Evolutionary conservation across 1,140 invertebrate species (phyloP), one percentile per base, ranked within the genome.

Genomic region (Drosophila ambigua): DNA sequence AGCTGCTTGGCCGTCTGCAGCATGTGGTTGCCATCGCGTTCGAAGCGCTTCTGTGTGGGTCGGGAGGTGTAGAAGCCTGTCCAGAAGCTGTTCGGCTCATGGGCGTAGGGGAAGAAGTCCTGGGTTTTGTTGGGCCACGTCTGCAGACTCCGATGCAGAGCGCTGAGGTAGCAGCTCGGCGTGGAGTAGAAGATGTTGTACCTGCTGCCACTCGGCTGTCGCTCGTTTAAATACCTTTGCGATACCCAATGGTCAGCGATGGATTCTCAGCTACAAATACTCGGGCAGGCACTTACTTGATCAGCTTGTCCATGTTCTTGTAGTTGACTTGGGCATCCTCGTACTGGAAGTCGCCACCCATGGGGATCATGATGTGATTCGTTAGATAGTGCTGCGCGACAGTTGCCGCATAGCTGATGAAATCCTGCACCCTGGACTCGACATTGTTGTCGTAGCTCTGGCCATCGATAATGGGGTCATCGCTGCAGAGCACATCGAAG

Each of bases 1-100:
- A 95, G 81, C 77, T 94, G 94, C 79, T 94, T 94, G 53, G 93
- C 93, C 59, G 95, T 94, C 91, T 97, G 96, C 15, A 98, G 90
- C 55, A 96, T 95, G 79, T 95, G 96, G 83, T 98, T 98, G 1
- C 95, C 95, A 62, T 95, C 91, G 48, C 97, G 92, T 77, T 97
- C 96, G 81, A 94, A 96, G 43, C 95, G 94, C 81, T 98, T 98
- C 0, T 97, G 93, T 0, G 97, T 95, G 4, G 97, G 95, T 63
- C 97, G 94, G 0, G 98, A 99, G 0, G 97, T 97, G 87, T 97
- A 99, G 91, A 98, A 99, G 0, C 98, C 98, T 0, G 97, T 98
- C 98, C 98, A 99, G 91, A 95, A 98, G 0, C 95, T 93, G 79
- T 98, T 95, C 2, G 94, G 93, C 77, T 96, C 95, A 65, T 95